Evolutionary conservation across 1,140 invertebrate genomes (phyloP).

Genomic region (Ceratoteleas bidentatus): DNA sequence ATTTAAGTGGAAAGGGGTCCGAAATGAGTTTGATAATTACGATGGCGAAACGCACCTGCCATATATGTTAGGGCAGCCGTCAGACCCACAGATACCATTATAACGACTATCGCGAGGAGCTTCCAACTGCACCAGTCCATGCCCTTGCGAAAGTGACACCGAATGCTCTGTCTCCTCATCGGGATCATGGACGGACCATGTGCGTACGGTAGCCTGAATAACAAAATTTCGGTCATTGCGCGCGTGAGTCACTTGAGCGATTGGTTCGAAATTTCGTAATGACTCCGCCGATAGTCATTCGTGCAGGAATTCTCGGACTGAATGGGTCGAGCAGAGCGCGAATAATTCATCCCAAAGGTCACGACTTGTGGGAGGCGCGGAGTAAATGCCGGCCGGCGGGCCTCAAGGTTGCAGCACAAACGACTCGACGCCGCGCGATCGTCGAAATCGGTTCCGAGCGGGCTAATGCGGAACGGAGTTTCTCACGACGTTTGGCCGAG

Average conservation of each 20-base stretch:
- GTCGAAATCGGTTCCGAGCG: conserved; percentile 12
- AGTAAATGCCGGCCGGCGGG: conserved; percentile 15
- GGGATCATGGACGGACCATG: conserved; percentile 79
- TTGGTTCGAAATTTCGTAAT: not conserved
- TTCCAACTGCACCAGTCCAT: conserved; percentile 94
- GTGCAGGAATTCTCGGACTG: no score
- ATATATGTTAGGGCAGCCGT: conserved; percentile 92
- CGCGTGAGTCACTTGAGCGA: not conserved
- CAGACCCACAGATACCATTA: conserved; percentile 90
- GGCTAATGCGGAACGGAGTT: conserved; percentile 10
- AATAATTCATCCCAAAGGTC: conserved; percentile 50
- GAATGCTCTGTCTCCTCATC: conserved; percentile 79
- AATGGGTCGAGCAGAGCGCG: conserved; percentile 1
- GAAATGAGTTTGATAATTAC: conserved; percentile 14
- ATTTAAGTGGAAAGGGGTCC: conserved; percentile 18
- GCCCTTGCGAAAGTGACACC: conserved; percentile 94
- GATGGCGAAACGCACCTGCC: conserved; percentile 86
- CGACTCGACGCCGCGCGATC: conserved; percentile 10
- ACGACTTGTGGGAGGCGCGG: conserved; percentile 16
- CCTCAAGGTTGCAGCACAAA: conserved; percentile 10
- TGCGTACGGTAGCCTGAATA: conserved; percentile 72
- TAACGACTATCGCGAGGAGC: conserved; percentile 92
- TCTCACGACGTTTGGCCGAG: conserved; percentile 6
- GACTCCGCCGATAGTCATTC: no score
- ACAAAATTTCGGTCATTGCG: conserved; percentile 2